Percentiles rank a stretch among this genome's conserved stretches.
phyloP scores from a whole-genome alignment of 2,113 vertebrate genomes.

The Lathamus discolor region DNA sequence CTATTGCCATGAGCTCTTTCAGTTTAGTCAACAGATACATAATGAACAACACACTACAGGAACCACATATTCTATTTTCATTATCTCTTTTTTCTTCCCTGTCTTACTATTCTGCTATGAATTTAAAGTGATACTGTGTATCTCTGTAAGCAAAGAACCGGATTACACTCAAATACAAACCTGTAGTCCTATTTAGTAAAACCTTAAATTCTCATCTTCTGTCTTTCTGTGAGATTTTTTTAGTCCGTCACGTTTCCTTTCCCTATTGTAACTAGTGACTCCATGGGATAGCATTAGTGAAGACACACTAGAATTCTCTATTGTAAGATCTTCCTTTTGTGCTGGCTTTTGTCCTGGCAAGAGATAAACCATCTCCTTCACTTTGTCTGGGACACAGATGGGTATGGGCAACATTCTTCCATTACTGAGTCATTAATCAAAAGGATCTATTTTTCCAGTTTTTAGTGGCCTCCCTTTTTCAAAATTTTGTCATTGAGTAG shows the following conservation, averaged over 20 bases:
- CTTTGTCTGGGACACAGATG: conserved; percentile 53
- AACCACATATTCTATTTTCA: not conserved
- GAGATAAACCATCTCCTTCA: conserved; percentile 38
- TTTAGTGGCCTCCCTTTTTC: not conserved
- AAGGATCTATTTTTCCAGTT: conserved; percentile 38
- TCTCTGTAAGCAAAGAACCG: not conserved
- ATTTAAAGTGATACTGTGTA: not conserved
- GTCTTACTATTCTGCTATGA: not conserved
- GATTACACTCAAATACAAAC: not conserved
- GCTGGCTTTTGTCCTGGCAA: conserved; percentile 42
- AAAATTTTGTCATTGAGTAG: conserved; percentile 12
- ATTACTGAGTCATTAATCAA: conserved; percentile 5
- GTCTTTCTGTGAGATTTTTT: not conserved
- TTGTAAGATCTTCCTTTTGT: conserved; percentile 35
- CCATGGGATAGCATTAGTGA: not conserved
- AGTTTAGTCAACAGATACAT: not conserved
- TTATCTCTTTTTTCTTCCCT: not conserved
- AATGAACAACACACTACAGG: not conserved
- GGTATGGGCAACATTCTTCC: conserved; percentile 35
- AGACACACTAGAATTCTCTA: conserved; percentile 31
- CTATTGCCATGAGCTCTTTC: not conserved
- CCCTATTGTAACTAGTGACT: conserved; percentile 4
- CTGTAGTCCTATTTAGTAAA: not conserved
- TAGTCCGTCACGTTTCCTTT: not conserved
- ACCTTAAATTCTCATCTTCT: not conserved